phyloP scores from a whole-genome alignment of 1,140 invertebrate genomes.

The Ptiloglossa arizonensis region DNA sequence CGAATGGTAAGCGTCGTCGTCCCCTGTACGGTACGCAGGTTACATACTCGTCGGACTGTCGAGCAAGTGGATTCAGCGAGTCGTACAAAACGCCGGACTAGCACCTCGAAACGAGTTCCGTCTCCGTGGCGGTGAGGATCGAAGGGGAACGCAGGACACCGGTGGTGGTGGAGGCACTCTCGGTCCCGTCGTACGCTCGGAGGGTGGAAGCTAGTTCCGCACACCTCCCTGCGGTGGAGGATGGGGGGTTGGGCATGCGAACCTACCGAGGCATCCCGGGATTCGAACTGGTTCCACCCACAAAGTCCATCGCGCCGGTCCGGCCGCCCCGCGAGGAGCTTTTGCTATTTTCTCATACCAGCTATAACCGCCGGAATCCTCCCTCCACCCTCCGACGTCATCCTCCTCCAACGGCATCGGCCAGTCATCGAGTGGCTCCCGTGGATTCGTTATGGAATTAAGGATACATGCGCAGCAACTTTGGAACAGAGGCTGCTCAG shows the following conservation, averaged over 20 bases:
- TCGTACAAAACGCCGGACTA: constrained; percentile 64
- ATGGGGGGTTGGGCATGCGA: constrained; percentile 75
- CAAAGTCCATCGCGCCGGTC: constrained; percentile 81
- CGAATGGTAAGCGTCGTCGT: constrained; percentile 52
- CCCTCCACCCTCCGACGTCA: constrained; percentile 47
- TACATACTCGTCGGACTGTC: constrained; percentile 51
- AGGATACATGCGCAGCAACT: constrained; percentile 51
- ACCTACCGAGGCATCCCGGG: constrained; percentile 72
- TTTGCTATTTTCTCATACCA: constrained; percentile 73
- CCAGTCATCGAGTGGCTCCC: constrained; percentile 63
- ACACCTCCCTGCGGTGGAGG: constrained; percentile 62
- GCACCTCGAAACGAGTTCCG: constrained; percentile 61
- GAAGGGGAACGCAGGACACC: constrained; percentile 39
- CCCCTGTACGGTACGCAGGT: constrained; percentile 17
- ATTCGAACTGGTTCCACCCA: constrained; percentile 81
- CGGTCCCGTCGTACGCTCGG: constrained; percentile 47
- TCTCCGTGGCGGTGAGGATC: constrained; percentile 45
- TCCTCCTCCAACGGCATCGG: constrained; percentile 54
- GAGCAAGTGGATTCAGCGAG: constrained; percentile 65
- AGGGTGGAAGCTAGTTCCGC: constrained; percentile 61
- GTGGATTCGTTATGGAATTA: constrained; percentile 60
- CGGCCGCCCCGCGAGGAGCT: constrained; percentile 72
- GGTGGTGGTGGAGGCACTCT: constrained; percentile 48
- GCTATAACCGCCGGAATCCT: constrained; percentile 54
- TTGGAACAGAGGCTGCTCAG: background rate